Percentiles rank a stretch among this genome's conserved stretches.
Conservation (phyloP, 1,140 invertebrate genomes). For the Caenorhabditis briggsae region DNA sequence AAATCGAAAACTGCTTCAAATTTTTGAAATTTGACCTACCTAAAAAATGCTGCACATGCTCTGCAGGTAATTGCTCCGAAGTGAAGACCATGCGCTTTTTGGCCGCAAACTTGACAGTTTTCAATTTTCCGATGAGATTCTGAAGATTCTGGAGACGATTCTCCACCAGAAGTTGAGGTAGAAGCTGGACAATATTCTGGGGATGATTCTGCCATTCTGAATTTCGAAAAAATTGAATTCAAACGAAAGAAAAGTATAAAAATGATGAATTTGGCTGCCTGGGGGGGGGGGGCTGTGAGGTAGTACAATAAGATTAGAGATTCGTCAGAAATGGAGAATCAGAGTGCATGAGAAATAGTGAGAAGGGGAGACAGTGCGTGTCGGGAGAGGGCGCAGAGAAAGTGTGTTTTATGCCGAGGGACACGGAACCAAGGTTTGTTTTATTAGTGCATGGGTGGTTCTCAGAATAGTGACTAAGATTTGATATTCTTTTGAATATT, state of each 20-base stretch:
- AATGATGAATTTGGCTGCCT: not conserved
- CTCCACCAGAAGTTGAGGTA: not conserved
- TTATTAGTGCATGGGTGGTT: too few relatives aligned
- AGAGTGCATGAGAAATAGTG: not conserved
- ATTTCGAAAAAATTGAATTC: not conserved
- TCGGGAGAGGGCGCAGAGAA: not conserved
- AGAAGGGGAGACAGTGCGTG: not conserved
- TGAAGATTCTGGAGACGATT: not conserved
- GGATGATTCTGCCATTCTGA: not conserved
- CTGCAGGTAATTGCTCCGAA: constrained; percentile 56
- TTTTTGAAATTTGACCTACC: not conserved
- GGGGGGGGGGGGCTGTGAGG: not conserved
- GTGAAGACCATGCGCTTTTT: constrained; percentile 49
- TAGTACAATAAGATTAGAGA: not conserved
- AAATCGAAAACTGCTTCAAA: not conserved
- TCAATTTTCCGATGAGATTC: not conserved
- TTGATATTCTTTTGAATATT: too few relatives aligned
- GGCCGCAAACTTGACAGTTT: constrained; percentile 53
- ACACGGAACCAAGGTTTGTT: not conserved
- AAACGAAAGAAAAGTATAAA: not conserved
- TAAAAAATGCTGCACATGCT: constrained; percentile 58
- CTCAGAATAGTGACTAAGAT: too few relatives aligned
- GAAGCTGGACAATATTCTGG: not conserved
- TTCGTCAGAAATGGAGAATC: not conserved
- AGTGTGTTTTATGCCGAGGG: constrained; percentile 4